A percentile compares a stretch with the other conserved stretches of the same genome.
Evolutionary conservation across 2,888 invertebrate species (phyloP).

Genomic region (Proisotoma minuta): DNA sequence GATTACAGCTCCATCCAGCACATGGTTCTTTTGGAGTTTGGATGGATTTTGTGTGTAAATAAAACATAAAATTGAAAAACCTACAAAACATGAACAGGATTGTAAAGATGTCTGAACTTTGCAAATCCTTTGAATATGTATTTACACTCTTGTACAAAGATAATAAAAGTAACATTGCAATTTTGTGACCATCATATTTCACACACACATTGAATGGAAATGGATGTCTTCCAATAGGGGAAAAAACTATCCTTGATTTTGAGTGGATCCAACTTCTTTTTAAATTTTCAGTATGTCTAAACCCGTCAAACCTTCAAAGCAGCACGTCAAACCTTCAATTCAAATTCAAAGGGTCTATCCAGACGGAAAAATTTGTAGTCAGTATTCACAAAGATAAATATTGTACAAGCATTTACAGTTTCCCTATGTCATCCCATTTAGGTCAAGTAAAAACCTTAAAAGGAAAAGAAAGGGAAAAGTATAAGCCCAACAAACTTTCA

Average conservation of each 20-base stretch:
- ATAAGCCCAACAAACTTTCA: background rate
- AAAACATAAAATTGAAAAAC: no score
- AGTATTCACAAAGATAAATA: conserved; percentile 13
- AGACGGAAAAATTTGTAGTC: conserved; percentile 7
- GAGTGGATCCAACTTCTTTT: background rate
- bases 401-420: conserved; percentile 8
- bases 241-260: no score
- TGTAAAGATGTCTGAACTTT: no score
- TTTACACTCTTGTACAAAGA: no score
- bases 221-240: background rate
- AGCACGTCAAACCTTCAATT: conserved; percentile 4
- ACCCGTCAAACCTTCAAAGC: conserved; percentile 2
- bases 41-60: no score
- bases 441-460: conserved; percentile 4
- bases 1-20: no score
- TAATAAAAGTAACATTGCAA: no score
- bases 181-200: conserved; percentile 4
- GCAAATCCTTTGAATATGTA: no score
- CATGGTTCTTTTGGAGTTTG: no score
- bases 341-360: conserved; percentile 2
- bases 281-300: conserved; percentile 1
- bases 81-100: no score
- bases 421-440: conserved; percentile 14
- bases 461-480: background rate
- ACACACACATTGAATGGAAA: background rate